Percentiles rank a stretch among this genome's conserved stretches.
Evolutionary conservation across 1,140 invertebrate genomes (phyloP).

Genomic region (Caenorhabditis latens): DNA sequence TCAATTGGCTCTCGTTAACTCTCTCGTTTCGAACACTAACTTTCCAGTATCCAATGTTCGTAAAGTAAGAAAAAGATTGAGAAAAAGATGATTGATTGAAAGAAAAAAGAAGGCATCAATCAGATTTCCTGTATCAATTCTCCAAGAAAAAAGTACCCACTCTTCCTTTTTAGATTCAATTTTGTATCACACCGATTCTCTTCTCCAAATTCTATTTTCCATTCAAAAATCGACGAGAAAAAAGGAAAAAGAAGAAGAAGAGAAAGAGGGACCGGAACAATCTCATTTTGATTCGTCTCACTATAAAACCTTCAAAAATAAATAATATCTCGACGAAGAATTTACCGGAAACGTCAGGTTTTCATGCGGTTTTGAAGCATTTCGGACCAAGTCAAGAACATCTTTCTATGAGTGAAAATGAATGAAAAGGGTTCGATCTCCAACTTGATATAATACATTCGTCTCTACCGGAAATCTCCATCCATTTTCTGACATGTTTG

Average conservation of each 20-base stretch:
- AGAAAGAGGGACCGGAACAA: conserved; percentile 45
- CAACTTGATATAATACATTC: too few relatives aligned
- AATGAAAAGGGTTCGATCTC: not conserved
- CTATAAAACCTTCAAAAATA: conserved; percentile 55
- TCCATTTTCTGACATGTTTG: too few relatives aligned
- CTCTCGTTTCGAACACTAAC: not conserved
- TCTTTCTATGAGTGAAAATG: not conserved
- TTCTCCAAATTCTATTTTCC: not conserved
- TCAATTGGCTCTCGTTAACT: conserved; percentile 54
- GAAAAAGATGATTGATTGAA: not conserved
- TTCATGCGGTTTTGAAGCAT: not conserved
- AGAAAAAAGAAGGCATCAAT: conserved; percentile 35
- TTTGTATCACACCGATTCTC: not conserved
- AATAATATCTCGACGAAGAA: conserved; percentile 49
- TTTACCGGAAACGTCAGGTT: conserved; percentile 42
- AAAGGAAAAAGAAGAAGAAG: too few relatives aligned
- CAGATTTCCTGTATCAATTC: conserved; percentile 12
- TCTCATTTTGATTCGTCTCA: conserved; percentile 40
- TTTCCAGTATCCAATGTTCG: not conserved
- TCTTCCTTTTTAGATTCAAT: conserved; percentile 5
- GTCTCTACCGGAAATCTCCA: not conserved
- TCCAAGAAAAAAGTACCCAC: not conserved
- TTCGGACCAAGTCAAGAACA: not conserved
- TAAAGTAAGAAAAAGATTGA: not conserved
- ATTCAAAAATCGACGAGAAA: conserved; percentile 36